Evolutionary conservation across 1,140 invertebrate genomes (phyloP), one percentile per base, ranked within the genome.

Genomic region (Brachionus calyciflorus): DNA sequence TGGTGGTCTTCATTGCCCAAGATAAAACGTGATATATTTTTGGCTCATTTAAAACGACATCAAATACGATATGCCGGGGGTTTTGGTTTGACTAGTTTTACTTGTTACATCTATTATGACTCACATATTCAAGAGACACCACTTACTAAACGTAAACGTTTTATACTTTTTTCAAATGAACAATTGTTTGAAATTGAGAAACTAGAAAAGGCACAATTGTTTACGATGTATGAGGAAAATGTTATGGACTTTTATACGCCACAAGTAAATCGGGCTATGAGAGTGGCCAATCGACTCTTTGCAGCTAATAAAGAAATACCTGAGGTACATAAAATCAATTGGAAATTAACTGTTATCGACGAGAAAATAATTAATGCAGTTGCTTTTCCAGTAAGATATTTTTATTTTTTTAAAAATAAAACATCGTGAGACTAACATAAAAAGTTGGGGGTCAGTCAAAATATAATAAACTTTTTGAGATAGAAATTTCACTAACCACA

Each of bases 301-400:
- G 65, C 79, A 48, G 82, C 82, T 9, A 89, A 89, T 81, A 81
- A 81, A 73, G 84, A 88, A 70, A 79, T 88, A 26, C 79, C 81
- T 40, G 79, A 82, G 51, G 81, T 88, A 40, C 79, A 81, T 17
- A 77, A 83, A n/a, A 83, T 82, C 65, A 76, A 85, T n/a, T 89
- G 88, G 88, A 83, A 80, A 26, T 79, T 89, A 19, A 83, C 82
- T 69, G 84, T 89, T 68, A 79, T 89, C 10, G 78, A 87, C 80
- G 79, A 73, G 49, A 78, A 82, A 3, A 76, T 79, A 5, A 81
- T 81, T 51, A 89, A 89, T 82, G 87, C 88, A 3, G 87, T 86
- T 82, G 87, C 88, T 49, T 80, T 88, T 63, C 87, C 88, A 41
- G 88, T 88, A 81, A 84, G 82, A 70, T 30, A 40, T 17, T 10